These are phyloP conservation scores for Bubalus kerabau DNA, from an alignment of 2,113 vertebrate genomes.

Conservation along the genomic window DNA sequence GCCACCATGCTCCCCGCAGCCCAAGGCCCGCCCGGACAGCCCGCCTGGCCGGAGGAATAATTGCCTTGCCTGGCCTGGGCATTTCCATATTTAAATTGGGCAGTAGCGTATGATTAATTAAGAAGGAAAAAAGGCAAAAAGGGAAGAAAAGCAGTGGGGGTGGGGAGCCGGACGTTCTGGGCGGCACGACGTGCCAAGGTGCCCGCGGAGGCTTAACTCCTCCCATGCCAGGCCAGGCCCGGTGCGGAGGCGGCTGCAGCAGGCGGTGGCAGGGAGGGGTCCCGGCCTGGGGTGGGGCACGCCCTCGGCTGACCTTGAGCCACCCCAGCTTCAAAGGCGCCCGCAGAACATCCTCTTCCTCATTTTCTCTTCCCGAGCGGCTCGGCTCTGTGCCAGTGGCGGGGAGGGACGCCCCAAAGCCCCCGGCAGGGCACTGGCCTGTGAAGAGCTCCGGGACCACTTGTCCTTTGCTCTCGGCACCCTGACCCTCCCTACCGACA, in stretches of 20 bases:
- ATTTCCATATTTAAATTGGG: conserved; percentile 69
- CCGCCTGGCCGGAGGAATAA: not conserved
- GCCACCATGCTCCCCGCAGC: not conserved
- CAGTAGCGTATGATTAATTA: conserved; percentile 67
- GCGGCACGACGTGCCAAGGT: conserved; percentile 41
- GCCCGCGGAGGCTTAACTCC: conserved; percentile 56
- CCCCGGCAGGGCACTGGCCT: fast-evolving
- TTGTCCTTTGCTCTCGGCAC: fast-evolving
- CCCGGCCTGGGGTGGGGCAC: not conserved
- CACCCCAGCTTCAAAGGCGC: not conserved
- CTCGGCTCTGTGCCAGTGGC: fast-evolving
- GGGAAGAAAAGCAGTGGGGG: conserved; percentile 46
- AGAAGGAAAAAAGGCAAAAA: conserved; percentile 68
- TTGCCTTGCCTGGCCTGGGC: not conserved
- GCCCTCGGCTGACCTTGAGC: not conserved
- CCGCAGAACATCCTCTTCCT: not conserved
- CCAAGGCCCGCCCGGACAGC: not conserved
- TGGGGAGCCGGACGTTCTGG: conserved; percentile 50
- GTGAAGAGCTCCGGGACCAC: not conserved
- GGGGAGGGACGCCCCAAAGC: not conserved
- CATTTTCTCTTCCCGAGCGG: not conserved
- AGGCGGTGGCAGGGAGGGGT: fast-evolving
- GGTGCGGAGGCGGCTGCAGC: fast-evolving
- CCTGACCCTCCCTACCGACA: fast-evolving
- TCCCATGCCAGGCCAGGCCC: not conserved